Evolutionary conservation across 2,888 invertebrate genomes (phyloP).

Genomic region (Caenorhabditis wallacei): DNA sequence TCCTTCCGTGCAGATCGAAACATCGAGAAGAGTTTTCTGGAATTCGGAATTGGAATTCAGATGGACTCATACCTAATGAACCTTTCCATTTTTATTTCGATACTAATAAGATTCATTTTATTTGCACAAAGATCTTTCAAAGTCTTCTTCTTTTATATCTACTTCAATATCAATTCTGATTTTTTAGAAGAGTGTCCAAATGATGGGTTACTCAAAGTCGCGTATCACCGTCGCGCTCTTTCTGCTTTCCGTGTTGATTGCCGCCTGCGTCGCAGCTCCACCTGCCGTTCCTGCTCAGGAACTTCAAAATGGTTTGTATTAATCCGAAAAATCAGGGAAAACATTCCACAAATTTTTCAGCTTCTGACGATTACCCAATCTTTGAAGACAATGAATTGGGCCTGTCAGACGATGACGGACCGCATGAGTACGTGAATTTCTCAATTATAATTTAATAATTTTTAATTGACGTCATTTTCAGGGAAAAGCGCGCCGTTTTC

Average conservation of each 20-base stretch:
- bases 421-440: conserved; percentile 31
- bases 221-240: conserved; percentile 38
- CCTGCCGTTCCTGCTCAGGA: conserved; percentile 10
- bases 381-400: conserved; percentile 34
- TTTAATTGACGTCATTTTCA: conserved; percentile 33
- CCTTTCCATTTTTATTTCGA: not conserved
- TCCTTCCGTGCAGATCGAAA: not conserved
- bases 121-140: not conserved
- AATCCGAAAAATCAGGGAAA: not conserved
- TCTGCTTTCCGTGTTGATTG: conserved; percentile 32
- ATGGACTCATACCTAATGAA: conserved; percentile 4
- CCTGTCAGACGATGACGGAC: conserved; percentile 12
- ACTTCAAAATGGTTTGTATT: conserved; percentile 12
- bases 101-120: not conserved
- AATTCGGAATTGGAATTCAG: not conserved
- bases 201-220: conserved; percentile 56
- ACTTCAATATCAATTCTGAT: not conserved
- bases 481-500: conserved; percentile 59
- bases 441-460: not conserved
- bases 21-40: conserved; percentile 1
- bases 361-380: conserved; percentile 11
- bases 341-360: not conserved
- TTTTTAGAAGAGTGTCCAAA: conserved; percentile 42
- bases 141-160: not conserved
- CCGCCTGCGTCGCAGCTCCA: conserved; percentile 32